Percentiles rank a stretch among this genome's conserved stretches.
These are phyloP conservation scores for Cecidostiba fungosa DNA, from an alignment of 2,888 invertebrate species.

Conservation along the genomic window DNA sequence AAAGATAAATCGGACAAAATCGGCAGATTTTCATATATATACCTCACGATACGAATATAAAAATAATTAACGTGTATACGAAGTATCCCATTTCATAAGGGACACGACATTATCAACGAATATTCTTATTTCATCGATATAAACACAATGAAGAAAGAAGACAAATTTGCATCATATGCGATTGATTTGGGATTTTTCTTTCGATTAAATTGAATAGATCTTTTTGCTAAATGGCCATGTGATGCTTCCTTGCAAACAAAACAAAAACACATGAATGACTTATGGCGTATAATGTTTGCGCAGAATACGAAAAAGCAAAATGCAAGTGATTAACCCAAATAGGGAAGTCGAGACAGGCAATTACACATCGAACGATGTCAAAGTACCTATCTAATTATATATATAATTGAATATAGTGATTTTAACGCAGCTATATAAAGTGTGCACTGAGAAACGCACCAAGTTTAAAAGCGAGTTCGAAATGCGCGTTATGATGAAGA, in stretches of 20 bases:
- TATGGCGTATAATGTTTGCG: background rate
- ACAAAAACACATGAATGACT: background rate
- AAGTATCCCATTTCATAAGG: constrained; percentile 28
- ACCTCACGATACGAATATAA: constrained; percentile 12
- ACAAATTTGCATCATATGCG: background rate
- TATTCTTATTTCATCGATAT: constrained; percentile 49
- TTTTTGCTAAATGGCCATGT: background rate
- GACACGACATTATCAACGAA: constrained; percentile 56
- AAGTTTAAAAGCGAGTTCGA: constrained; percentile 6
- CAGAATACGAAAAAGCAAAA: background rate
- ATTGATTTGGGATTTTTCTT: background rate
- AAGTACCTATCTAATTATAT: constrained; percentile 67
- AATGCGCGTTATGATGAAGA: constrained; percentile 39
- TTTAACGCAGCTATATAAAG: constrained; percentile 58
- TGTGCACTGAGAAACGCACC: background rate
- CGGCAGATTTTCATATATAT: constrained; percentile 47
- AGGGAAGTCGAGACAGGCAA: constrained; percentile 52
- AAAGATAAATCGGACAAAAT: background rate
- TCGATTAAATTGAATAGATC: background rate
- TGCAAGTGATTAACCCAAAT: constrained; percentile 19
- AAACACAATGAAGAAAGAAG: constrained; percentile 29
- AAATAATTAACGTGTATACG: constrained; percentile 43
- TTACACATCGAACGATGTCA: constrained; percentile 70
- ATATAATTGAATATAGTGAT: constrained; percentile 58
- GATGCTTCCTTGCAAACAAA: background rate